Base-by-base conservation (phyloP, 2,888 invertebrate species). In the Drosophila maculinotata region DNA sequence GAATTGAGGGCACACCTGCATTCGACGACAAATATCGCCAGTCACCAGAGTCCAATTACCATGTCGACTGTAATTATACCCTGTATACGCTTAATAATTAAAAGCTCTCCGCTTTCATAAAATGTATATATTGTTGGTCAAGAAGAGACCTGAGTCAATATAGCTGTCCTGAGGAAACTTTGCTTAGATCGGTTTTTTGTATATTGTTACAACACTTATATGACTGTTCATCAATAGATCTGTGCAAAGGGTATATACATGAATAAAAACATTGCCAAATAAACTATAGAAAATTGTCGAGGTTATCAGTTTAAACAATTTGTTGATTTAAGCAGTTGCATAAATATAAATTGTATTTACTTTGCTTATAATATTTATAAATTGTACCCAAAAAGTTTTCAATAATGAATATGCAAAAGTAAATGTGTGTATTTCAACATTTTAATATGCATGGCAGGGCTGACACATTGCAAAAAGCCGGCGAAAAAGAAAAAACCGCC, bases 361-460 rank as follows among this genome's bases (percentile, higher is more conserved):
- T 48, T 47, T 64, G 33, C 31, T 52, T 52, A 56, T 59, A 39
- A 53, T 53, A 60, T 58, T 58, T 69, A 62, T 51, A 64, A 53
- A 69, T 72, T 60, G 69, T 60, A 36, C 26, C 51, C 48, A 69
- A 74, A 75, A 78, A 66, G 42, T 76, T 69, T 74, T 76, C 58
- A 79, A 69, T 72, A 79, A 82, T 85, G 62, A 69, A 75, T 79
- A 67, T 74, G 49, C 70, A 76, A 69, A 64, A 63, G 73, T 85
- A 67, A 82, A 82, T 78, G 59, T 45, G 36, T 54, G 36, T 76
- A 82, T 88, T 83, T 79, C 38, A 59, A 74, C 69, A 80, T 83
- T 82, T 82, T 83, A 82, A 86, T 82, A 82, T 82, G 77, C 87
- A 86, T 82, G 81, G 84, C 87, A 79, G 68, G 70, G 60, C 59